Percentiles rank a stretch among this genome's conserved stretches.
Evolutionary conservation across 2,888 invertebrate genomes (phyloP).

Genomic region (Sarcophaga carnaria): DNA sequence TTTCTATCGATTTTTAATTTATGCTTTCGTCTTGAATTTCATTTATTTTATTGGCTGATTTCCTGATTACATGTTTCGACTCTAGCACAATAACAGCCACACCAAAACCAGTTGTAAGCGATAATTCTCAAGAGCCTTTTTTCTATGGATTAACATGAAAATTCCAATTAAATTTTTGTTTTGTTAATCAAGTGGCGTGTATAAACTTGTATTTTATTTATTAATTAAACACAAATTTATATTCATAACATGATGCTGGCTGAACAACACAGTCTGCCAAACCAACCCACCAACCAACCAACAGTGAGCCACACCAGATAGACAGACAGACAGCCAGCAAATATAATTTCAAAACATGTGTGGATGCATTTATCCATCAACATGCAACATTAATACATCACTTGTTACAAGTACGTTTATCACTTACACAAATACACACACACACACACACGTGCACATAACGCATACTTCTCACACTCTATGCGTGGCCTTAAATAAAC

Average conservation of each 20-base stretch:
- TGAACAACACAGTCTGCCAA: slow-evolving; percentile 2
- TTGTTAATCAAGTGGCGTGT: slow-evolving; percentile 55
- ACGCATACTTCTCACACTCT: background rate
- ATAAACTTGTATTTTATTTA: slow-evolving; percentile 61
- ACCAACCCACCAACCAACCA: slow-evolving; percentile 14
- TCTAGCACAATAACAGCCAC: background rate
- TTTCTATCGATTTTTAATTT: slow-evolving; percentile 44
- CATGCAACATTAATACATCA: slow-evolving; percentile 59
- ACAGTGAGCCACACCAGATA: slow-evolving; percentile 36
- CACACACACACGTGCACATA: background rate
- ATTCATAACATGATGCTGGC: slow-evolving; percentile 64
- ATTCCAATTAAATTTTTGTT: slow-evolving; percentile 35
- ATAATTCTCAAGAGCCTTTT: background rate
- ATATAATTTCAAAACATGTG: slow-evolving; percentile 36
- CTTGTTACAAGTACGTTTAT: slow-evolving; percentile 52
- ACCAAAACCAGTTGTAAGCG: background rate
- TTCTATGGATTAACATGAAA: slow-evolving; percentile 47
- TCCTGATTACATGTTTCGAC: slow-evolving; percentile 23
- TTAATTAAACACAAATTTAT: slow-evolving; percentile 68
- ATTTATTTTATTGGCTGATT: slow-evolving; percentile 21
- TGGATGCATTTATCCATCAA: slow-evolving; percentile 26
- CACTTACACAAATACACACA: slow-evolving; percentile 7
- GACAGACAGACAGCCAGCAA: background rate
- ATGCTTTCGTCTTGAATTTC: slow-evolving; percentile 11
- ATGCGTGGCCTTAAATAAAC: slow-evolving; percentile 37